Percentiles rank a stretch among this genome's conserved stretches.
phyloP scores from a whole-genome alignment of 2,113 vertebrate species.

The Salvelinus namaycush region DNA sequence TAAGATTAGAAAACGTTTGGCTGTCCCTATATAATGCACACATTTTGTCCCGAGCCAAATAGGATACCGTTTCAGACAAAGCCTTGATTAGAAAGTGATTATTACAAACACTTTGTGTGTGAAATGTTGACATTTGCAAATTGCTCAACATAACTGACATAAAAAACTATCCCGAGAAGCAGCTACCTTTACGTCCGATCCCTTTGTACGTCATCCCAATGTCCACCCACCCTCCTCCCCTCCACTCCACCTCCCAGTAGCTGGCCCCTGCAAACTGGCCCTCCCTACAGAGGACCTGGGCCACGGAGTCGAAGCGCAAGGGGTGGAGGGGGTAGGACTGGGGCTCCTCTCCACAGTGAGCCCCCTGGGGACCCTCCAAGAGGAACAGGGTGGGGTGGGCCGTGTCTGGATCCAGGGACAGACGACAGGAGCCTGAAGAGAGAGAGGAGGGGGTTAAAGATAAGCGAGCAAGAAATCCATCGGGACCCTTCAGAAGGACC shows the following conservation, averaged over 20 bases:
- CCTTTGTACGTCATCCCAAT: constrained; percentile 64
- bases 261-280: constrained; percentile 58
- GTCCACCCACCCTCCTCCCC: constrained; percentile 68
- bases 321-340: constrained; percentile 58
- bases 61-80: no score
- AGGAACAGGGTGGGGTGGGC: constrained; percentile 45
- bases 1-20: no score
- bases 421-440: constrained; percentile 48
- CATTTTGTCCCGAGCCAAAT: no score
- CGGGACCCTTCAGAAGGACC: no score
- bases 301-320: constrained; percentile 67
- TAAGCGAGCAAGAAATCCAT: no score
- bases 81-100: no score
- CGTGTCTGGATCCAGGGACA: constrained; percentile 51
- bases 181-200: constrained; percentile 56
- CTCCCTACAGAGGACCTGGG: constrained; percentile 69
- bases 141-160: no score
- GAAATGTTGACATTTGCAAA: no score
- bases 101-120: no score
- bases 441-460: background rate
- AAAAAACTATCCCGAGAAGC: no score
- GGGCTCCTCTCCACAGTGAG: constrained; percentile 67
- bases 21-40: no score
- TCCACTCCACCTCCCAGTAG: constrained; percentile 77
- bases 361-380: constrained; percentile 53